These are phyloP conservation scores for Popillia japonica DNA, from an alignment of 1,140 invertebrate species.

Conservation along the genomic window DNA sequence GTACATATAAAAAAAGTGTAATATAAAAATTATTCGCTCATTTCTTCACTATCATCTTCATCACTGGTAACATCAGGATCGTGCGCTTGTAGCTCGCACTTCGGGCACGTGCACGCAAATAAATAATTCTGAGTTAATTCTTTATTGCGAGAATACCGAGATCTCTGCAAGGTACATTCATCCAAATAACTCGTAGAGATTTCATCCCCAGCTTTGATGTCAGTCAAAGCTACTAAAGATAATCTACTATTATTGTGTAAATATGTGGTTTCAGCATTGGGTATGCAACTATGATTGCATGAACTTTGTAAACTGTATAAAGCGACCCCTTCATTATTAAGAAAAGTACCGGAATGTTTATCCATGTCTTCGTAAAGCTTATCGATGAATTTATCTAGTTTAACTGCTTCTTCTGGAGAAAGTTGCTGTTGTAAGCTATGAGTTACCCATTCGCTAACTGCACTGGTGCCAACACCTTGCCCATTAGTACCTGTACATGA, in stretches of 20 bases:
- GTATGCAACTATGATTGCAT: slow-evolving; percentile 91
- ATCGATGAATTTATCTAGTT: slow-evolving; percentile 81
- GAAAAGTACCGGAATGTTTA: slow-evolving; percentile 84
- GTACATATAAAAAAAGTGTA: not conserved
- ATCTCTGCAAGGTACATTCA: slow-evolving; percentile 80
- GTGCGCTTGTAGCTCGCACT: slow-evolving; percentile 76
- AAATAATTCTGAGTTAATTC: slow-evolving; percentile 85
- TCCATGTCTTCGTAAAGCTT: slow-evolving; percentile 85
- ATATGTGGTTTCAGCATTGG: slow-evolving; percentile 88
- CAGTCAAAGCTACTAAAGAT: slow-evolving; percentile 75
- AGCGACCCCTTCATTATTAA: slow-evolving; percentile 94
- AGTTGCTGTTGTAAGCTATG: slow-evolving; percentile 75
- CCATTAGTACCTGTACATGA: slow-evolving; percentile 79
- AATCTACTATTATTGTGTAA: slow-evolving; percentile 82
- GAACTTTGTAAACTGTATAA: slow-evolving; percentile 85
- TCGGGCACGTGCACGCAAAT: slow-evolving; percentile 82
- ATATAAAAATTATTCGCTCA: slow-evolving; percentile 58
- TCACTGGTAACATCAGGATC: slow-evolving; percentile 85
- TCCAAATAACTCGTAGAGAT: slow-evolving; percentile 92
- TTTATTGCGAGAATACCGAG: slow-evolving; percentile 87
- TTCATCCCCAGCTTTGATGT: slow-evolving; percentile 85
- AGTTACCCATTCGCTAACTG: slow-evolving; percentile 85
- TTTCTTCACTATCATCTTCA: slow-evolving; percentile 60
- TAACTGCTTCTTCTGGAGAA: slow-evolving; percentile 70
- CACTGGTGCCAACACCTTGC: slow-evolving; percentile 92